Percentiles rank a stretch among this genome's conserved stretches.
Conservation (phyloP, 2,797 vertebrate species). For the Pyrocephalus nanus region DNA sequence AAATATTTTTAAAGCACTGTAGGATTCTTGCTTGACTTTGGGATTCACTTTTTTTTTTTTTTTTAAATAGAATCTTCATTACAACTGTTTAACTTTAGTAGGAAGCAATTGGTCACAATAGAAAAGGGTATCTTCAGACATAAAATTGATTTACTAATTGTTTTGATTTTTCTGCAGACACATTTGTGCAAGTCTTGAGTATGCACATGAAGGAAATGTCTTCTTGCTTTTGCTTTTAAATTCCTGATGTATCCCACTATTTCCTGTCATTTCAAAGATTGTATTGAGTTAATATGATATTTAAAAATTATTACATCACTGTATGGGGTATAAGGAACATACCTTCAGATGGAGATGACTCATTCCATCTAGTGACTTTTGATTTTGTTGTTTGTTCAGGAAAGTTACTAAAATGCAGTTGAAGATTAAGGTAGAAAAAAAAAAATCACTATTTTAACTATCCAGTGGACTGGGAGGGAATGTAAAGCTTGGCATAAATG, state of each 20-base stretch:
- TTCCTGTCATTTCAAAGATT: background rate
- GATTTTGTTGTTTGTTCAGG: background rate
- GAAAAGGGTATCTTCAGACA: background rate
- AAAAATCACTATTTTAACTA: background rate
- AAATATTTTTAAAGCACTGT: background rate
- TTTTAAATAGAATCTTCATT: background rate
- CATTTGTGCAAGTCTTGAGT: background rate
- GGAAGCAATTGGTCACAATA: background rate
- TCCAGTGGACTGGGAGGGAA: background rate
- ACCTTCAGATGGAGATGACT: background rate
- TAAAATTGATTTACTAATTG: background rate
- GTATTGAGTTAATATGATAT: background rate
- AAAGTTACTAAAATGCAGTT: background rate
- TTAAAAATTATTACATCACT: background rate
- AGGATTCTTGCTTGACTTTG: background rate
- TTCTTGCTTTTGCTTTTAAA: background rate
- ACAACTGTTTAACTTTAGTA: background rate
- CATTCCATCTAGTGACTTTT: background rate
- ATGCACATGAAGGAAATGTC: background rate
- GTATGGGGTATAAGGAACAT: background rate
- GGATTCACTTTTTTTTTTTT: background rate
- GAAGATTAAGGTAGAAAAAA: background rate
- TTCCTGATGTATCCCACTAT: background rate
- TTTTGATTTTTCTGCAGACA: background rate
- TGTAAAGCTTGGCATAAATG: background rate